Evolutionary conservation across 2,113 vertebrate species (phyloP).

Genomic region (Pelecanus crispus): DNA sequence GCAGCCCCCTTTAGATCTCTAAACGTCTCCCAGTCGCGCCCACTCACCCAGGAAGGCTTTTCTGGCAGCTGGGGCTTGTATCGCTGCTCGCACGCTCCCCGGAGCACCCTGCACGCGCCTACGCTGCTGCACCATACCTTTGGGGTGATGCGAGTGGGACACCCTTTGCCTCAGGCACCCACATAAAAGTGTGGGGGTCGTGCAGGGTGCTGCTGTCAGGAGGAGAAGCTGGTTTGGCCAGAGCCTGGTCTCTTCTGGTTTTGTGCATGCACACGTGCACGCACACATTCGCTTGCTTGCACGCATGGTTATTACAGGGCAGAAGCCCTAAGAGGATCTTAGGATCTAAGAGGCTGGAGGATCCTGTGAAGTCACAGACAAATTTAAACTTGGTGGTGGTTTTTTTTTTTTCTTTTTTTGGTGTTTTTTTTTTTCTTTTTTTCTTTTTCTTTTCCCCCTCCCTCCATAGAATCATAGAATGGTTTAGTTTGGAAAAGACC

Average conservation of each 20-base stretch:
- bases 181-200: fast-evolving
- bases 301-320: fast-evolving
- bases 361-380: too few relatives aligned
- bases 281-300: fast-evolving
- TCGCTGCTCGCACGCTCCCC: fast-evolving
- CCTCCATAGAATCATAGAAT: too few relatives aligned
- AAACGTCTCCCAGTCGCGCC: fast-evolving
- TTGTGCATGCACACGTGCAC: fast-evolving
- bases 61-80: not conserved
- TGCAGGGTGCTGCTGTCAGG: not conserved
- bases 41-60: not conserved
- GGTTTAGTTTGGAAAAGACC: too few relatives aligned
- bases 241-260: fast-evolving
- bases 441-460: not conserved
- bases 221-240: not conserved
- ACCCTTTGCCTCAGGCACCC: too few relatives aligned
- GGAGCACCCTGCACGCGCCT: fast-evolving
- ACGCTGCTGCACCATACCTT: fast-evolving
- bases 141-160: not conserved
- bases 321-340: too few relatives aligned
- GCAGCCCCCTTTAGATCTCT: not conserved
- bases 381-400: not conserved
- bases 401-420: not conserved
- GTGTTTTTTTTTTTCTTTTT: fast-evolving
- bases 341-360: too few relatives aligned